These are phyloP conservation scores for Acrobasis suavella DNA, from an alignment of 2,888 invertebrate species.

Conservation along the genomic window DNA sequence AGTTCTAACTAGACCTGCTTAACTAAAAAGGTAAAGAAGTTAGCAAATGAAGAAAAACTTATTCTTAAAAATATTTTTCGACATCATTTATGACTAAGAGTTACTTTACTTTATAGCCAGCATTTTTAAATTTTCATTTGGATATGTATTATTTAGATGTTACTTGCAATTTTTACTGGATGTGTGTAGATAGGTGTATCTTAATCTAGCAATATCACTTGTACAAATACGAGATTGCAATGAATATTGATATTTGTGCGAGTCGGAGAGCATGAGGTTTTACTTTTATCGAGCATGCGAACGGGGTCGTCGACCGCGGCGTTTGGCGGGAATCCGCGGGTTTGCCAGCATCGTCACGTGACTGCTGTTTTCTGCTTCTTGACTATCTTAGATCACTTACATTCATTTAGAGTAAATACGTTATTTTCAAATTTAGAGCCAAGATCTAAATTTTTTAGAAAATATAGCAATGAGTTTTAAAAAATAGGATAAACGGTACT, in stretches of 20 bases:
- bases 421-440: too few species aligned
- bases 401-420: too few species aligned
- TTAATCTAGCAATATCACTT: constrained; percentile 12
- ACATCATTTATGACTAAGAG: too few species aligned
- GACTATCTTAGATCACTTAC: constrained; percentile 15
- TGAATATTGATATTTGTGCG: constrained; percentile 20
- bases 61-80: too few species aligned
- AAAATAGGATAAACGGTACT: too few species aligned
- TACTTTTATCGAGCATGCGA: constrained; percentile 72
- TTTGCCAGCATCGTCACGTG: constrained; percentile 43
- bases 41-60: too few species aligned
- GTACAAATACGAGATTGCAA: constrained; percentile 16
- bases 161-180: not conserved
- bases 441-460: too few species aligned
- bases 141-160: not conserved
- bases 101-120: too few species aligned
- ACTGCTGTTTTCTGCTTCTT: constrained; percentile 15
- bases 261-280: constrained; percentile 62
- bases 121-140: too few species aligned
- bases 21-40: too few species aligned
- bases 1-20: too few species aligned
- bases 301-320: constrained; percentile 50
- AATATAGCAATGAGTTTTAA: too few species aligned
- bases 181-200: not conserved
- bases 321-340: constrained; percentile 54